Evolutionary conservation across 2,113 vertebrate species (phyloP).

Genomic region (Damaliscus lunatus): DNA sequence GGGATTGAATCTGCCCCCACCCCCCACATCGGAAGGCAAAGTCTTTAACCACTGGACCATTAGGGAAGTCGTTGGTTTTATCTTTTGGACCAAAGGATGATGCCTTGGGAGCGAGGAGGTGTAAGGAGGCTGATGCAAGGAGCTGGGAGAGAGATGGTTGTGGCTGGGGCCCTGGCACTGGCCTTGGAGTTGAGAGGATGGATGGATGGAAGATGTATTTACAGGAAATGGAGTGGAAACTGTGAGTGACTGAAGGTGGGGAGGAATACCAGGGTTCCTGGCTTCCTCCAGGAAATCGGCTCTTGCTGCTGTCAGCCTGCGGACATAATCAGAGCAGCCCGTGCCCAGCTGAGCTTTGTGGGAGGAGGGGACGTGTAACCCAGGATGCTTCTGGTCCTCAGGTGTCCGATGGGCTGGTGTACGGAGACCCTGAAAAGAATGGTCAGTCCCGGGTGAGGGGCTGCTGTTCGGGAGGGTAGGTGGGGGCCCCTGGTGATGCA

Average conservation of each 20-base stretch:
- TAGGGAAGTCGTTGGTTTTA: not conserved
- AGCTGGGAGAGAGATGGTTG: not conserved
- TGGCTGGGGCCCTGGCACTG: rapidly evolving
- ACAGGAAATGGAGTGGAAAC: not conserved
- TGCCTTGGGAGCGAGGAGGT: not conserved
- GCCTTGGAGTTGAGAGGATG: not conserved
- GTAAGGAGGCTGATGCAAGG: not conserved
- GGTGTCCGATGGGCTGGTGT: not conserved
- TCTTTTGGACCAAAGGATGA: not conserved
- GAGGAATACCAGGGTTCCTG: not conserved
- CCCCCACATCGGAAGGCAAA: not conserved
- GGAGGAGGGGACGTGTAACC: no score
- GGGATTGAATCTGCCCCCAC: not conserved
- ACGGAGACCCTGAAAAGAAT: not conserved
- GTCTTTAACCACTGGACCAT: not conserved
- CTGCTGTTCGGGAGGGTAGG: not conserved
- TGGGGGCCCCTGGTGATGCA: not conserved
- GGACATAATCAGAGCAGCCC: rapidly evolving
- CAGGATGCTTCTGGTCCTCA: not conserved
- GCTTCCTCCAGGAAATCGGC: not conserved
- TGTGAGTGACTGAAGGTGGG: not conserved
- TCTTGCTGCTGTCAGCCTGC: not conserved
- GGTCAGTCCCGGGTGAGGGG: not conserved
- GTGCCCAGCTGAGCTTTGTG: not conserved
- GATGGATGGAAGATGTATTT: not conserved